Evolutionary conservation across 2,113 vertebrate genomes (phyloP).

Genomic region (Ailurus styani): DNA sequence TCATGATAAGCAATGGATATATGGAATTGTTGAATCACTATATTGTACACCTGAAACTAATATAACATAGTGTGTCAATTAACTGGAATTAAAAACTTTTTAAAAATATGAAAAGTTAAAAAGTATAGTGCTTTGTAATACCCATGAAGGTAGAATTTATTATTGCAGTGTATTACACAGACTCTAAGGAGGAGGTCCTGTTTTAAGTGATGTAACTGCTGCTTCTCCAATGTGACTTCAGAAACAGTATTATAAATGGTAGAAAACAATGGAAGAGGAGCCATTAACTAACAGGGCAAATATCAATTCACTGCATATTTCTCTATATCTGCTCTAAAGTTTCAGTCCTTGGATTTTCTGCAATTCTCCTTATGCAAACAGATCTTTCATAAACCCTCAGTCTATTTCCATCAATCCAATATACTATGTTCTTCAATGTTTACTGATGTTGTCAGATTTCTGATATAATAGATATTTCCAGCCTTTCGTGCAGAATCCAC

Average conservation of each 20-base stretch:
- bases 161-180: neutral
- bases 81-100: neutral
- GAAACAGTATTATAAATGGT: neutral
- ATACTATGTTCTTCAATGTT: neutral
- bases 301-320: neutral
- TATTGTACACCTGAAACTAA: neutral
- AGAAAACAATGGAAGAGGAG: neutral
- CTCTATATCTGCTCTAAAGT: neutral
- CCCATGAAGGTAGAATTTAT: neutral
- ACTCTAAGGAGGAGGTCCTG: neutral
- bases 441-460: neutral
- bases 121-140: neutral
- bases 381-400: neutral
- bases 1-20: neutral
- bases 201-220: neutral
- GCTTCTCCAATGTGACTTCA: neutral
- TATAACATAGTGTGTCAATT: neutral
- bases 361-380: neutral
- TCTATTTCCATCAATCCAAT: neutral
- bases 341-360: neutral
- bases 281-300: neutral
- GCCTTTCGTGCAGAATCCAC: neutral
- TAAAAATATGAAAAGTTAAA: neutral
- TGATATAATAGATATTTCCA: neutral
- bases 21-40: neutral